Base-by-base conservation (phyloP, 2,888 invertebrate species). In the Pandemis cinnamomeana region DNA sequence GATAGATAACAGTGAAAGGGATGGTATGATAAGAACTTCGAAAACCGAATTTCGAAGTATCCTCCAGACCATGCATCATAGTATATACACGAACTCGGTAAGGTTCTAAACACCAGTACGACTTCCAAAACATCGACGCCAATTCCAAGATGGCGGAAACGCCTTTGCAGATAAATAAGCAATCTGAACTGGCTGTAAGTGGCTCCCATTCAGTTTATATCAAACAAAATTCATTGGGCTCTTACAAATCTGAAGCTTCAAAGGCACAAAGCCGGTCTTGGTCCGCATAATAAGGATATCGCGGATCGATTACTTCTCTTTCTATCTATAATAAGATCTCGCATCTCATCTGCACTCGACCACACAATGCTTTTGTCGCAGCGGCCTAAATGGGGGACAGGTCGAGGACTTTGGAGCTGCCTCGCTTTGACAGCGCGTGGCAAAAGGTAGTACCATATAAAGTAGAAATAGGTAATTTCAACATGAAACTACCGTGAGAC, bases 241-340 rank as follows among this genome's bases (percentile, higher is more conserved):
- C 46, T 46, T 44, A 67, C 60, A 67, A 67, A 71, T 71, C 51
- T 62, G 27, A 11, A 36, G 55, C 36, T 67, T 63, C 62, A 55
- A 71, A 67, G 73, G 75, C 71, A 71, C 68, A 66, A 71, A 72
- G 46, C 63, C 10, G 53, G 71, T 71, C 70, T 68, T 66, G 67
- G 41, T 46, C 69, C 70, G 74, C 55, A 66, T 68, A 73, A 73
- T 73, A 75, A 71, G 61, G 74, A 70, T 77, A 72, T 76, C 75
- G n/a, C 64, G 46, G 67, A 69, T 71, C 73, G 70, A 72, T 71
- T 71, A 66, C 78, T 11, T 58, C 58, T 27, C 58, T 11, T 58
- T 58, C 58, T 80, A 88, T 88, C 89, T 88, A 86, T 88, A 88
- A 88, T 88, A 87, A 87, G 88, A 88, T 88, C 89, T 86, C 11